phyloP scores from a whole-genome alignment of 92 coral and sea anemone species.

The Plumapathes pennacea region DNA sequence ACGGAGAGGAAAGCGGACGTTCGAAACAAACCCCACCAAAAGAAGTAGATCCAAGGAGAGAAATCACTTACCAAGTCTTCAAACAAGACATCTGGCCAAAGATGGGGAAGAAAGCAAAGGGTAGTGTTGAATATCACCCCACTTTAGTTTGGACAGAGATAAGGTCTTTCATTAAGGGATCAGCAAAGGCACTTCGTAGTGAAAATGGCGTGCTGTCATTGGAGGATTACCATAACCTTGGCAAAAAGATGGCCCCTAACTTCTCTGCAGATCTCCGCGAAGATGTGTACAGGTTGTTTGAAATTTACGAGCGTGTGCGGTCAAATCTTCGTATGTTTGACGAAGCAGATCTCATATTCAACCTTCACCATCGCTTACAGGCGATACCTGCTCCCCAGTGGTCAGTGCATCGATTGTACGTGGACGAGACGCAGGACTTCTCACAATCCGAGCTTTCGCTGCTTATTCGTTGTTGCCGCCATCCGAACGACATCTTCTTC shows the following conservation, averaged over 20 bases:
- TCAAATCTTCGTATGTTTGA: conserved; percentile 72
- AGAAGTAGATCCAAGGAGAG: conserved; percentile 69
- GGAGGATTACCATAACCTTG: conserved; percentile 77
- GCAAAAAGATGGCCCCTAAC: conserved; percentile 87
- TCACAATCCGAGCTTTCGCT: conserved; percentile 90
- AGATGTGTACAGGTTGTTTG: conserved; percentile 64
- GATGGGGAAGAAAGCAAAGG: conserved; percentile 57
- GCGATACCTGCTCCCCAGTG: conserved; percentile 58
- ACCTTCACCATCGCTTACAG: conserved; percentile 77
- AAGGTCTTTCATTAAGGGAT: conserved; percentile 93
- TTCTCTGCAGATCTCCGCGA: conserved; percentile 77
- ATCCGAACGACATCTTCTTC: conserved; percentile 85
- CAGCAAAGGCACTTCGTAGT: conserved; percentile 77
- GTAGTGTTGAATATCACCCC: conserved; percentile 77
- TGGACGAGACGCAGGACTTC: conserved; percentile 98
- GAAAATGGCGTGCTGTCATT: conserved; percentile 60
- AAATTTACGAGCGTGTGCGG: conserved; percentile 63
- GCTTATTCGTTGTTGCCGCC: conserved; percentile 87
- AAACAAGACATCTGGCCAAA: conserved; percentile 80
- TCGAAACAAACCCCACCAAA: conserved; percentile 7
- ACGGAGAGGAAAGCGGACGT: not conserved
- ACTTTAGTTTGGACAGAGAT: conserved; percentile 98
- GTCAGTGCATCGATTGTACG: conserved; percentile 92
- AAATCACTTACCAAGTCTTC: conserved; percentile 88
- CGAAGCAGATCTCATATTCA: conserved; percentile 86